Base-by-base conservation (phyloP, 92 coral and sea anemone genomes). In the Phenganax marumi region DNA sequence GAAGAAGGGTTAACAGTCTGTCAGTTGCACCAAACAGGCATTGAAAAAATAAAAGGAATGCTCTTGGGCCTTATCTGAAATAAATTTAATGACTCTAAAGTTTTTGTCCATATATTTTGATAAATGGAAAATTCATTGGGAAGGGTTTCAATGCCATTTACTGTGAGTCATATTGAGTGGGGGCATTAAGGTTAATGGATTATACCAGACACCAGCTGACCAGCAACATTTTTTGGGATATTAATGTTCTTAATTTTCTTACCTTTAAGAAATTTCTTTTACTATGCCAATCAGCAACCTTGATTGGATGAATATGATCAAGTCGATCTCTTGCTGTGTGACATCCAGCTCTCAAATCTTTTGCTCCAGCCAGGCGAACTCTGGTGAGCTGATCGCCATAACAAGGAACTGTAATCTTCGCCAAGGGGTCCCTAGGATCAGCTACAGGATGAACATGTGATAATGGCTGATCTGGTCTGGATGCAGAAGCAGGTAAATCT, bases 351-450 rank as follows among this genome's bases (percentile, higher is more conserved):
- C 73, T 22, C 73, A 68, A 25, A 46, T 68, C 19, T 0, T 68
- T 68, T 70, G 75, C 75, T 43, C 53, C 75, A 70, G 75, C 75
- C 33, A 89, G 50, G 72, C 92, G 61, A 1, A 89, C 92, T 53
- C 89, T 76, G 17, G 87, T 82, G 19, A 86, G 92, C 75, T 89
- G 92, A 63, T 89, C 92, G 33, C 89, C 91, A 89, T 56, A 89
- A 53, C 63, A 56, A 0, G 63, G 63, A n/a, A 56, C 63, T 14
- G 18, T 11, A 56, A 1, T 21, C 17, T 56, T 56, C 0, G 19
- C 63, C 63, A 56, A 56, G 0, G 63, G 24, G 63, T 1, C 63
- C 7, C 19, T 56, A 11, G 63, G 24, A 56, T 56, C 63, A 56
- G 63, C 17, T 56, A 56, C 63, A 56, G 63, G 63, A 56, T 3